Conservation (phyloP, 2,888 invertebrate genomes). For the Temnothorax rugatulus region DNA sequence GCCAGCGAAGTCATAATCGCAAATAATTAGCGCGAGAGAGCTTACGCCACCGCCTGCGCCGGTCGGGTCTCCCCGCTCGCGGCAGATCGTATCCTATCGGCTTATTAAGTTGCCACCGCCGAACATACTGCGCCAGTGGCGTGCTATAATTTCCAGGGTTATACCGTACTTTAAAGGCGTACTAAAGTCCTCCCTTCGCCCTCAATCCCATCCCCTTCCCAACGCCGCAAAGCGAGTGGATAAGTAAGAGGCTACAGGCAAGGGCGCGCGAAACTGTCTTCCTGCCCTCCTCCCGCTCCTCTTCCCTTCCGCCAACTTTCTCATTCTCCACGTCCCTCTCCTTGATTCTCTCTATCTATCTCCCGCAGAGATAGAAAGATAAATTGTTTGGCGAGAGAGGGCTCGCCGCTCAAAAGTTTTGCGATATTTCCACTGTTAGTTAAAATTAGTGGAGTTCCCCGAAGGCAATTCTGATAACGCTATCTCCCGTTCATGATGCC, state of each 20-base stretch:
- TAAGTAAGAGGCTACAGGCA: slow-evolving; percentile 67
- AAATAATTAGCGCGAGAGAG: slow-evolving; percentile 51
- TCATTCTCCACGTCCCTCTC: slow-evolving; percentile 17
- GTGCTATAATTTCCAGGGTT: slow-evolving; percentile 77
- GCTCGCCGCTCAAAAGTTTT: slow-evolving; percentile 71
- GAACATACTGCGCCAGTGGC: slow-evolving; percentile 65
- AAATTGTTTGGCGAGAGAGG: slow-evolving; percentile 68
- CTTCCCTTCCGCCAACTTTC: not conserved
- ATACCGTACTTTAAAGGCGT: slow-evolving; percentile 74
- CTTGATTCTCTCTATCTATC: not conserved
- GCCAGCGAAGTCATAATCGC: slow-evolving; percentile 35
- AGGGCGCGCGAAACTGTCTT: slow-evolving; percentile 21
- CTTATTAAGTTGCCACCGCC: slow-evolving; percentile 78
- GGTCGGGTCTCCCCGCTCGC: not conserved
- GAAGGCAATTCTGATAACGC: slow-evolving; percentile 71
- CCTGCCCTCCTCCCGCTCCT: not conserved
- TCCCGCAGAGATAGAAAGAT: slow-evolving; percentile 68
- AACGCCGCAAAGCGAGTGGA: slow-evolving; percentile 64
- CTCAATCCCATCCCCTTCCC: not conserved
- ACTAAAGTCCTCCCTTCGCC: slow-evolving; percentile 67
- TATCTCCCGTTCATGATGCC: slow-evolving; percentile 64
- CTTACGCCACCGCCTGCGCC: slow-evolving; percentile 5
- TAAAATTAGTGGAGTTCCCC: slow-evolving; percentile 74
- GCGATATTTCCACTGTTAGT: slow-evolving; percentile 75
- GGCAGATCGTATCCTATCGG: slow-evolving; percentile 74